phyloP scores from a whole-genome alignment of 2,797 vertebrate genomes.

The Scleropages formosus region DNA sequence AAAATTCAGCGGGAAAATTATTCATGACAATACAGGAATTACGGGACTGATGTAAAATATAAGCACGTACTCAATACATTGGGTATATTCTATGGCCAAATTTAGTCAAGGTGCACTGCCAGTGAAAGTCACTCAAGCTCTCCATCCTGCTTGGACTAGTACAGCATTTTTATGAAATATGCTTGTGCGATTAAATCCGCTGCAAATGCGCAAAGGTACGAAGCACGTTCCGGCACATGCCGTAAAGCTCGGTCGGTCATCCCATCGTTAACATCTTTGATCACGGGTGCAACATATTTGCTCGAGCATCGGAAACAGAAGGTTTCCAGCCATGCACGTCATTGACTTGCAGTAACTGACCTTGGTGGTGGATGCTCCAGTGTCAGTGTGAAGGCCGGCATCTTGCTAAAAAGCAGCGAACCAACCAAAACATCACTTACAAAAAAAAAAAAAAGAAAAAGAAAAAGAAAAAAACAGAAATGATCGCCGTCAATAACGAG shows the following conservation, averaged over 20 bases:
- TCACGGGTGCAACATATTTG: neutral
- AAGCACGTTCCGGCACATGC: neutral
- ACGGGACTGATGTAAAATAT: too few relatives aligned
- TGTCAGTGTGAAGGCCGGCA: conserved; percentile 10
- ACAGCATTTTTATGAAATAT: neutral
- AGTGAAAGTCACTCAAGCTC: too few relatives aligned
- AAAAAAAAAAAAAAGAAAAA: too few relatives aligned
- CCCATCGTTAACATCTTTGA: conserved; percentile 22
- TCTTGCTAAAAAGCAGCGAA: neutral
- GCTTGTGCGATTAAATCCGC: neutral
- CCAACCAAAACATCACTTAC: neutral
- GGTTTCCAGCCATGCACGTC: neutral
- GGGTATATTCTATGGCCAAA: neutral
- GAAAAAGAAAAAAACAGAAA: neutral
- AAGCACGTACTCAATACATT: too few relatives aligned
- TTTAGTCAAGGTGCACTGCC: neutral
- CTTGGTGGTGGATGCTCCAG: conserved; percentile 20
- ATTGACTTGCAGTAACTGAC: conserved; percentile 22
- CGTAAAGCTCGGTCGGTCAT: conserved; percentile 15
- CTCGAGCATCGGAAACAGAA: conserved; percentile 4
- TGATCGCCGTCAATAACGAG: neutral
- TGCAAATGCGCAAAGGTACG: conserved; percentile 11
- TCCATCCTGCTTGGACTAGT: neutral
- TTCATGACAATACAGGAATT: too few relatives aligned
- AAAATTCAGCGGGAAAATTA: too few relatives aligned